These are phyloP conservation scores for Meleagris gallopavo DNA, from an alignment of 2,113 vertebrate genomes.

Conservation along the genomic window DNA sequence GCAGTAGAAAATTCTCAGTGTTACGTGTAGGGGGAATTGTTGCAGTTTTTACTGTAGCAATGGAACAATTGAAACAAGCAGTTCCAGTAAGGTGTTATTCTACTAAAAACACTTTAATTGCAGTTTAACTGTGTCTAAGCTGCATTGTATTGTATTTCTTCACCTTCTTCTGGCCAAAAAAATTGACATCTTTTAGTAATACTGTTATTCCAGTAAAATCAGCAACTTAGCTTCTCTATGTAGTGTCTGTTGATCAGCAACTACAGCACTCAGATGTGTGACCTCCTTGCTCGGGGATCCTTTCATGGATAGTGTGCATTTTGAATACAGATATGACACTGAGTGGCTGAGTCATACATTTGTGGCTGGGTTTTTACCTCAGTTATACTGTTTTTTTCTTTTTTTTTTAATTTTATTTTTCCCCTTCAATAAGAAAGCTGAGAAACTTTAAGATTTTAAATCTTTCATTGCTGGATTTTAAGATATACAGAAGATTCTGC, in stretches of 20 bases:
- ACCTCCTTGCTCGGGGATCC: neutral
- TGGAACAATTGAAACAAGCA: neutral
- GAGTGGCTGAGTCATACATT: neutral
- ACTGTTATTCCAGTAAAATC: neutral
- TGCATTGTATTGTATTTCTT: neutral
- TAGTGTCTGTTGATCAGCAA: neutral
- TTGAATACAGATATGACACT: slow-evolving; percentile 13
- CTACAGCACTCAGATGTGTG: neutral
- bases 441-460: neutral
- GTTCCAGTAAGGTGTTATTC: neutral
- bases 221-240: neutral
- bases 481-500: slow-evolving; percentile 1
- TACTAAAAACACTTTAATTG: neutral
- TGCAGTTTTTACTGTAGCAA: slow-evolving; percentile 29
- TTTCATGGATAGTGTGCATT: neutral
- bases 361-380: neutral
- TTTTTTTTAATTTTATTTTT: neutral
- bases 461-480: slow-evolving; percentile 8
- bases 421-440: neutral
- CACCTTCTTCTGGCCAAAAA: neutral
- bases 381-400: neutral
- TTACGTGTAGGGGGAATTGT: slow-evolving; percentile 17
- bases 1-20: slow-evolving; percentile 3
- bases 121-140: neutral
- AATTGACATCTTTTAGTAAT: neutral